Conservation (phyloP, 2,113 vertebrate genomes). For the Gymnorhina tibicen region DNA sequence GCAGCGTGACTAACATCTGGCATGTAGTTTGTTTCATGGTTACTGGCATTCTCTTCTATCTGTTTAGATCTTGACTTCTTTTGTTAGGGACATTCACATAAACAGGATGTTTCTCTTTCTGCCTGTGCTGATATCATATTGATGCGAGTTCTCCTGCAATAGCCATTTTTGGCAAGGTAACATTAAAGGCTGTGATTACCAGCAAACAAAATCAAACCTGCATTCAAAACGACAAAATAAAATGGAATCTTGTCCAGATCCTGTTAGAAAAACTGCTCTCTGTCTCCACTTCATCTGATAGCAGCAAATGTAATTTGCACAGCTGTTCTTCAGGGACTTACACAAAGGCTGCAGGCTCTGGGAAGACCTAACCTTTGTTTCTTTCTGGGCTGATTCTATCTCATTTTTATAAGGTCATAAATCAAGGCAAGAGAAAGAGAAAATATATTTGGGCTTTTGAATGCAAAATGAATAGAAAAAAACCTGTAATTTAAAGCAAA, state of each 20-base stretch:
- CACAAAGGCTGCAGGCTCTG: slow-evolving; percentile 49
- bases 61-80: slow-evolving; percentile 50
- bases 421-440: neutral
- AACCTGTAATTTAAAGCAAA: slow-evolving; percentile 5
- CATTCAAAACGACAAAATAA: slow-evolving; percentile 49
- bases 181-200: slow-evolving; percentile 22
- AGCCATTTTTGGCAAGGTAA: slow-evolving; percentile 55
- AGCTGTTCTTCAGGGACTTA: slow-evolving; percentile 56
- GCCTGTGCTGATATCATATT: neutral
- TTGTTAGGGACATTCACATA: slow-evolving; percentile 48
- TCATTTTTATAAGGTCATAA: slow-evolving; percentile 51
- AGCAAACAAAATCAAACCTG: slow-evolving; percentile 54
- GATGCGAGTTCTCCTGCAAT: neutral
- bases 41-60: slow-evolving; percentile 40
- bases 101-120: slow-evolving; percentile 62
- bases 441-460: slow-evolving; percentile 54
- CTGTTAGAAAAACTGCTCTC: slow-evolving; percentile 35
- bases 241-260: slow-evolving; percentile 56
- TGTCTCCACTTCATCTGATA: slow-evolving; percentile 36
- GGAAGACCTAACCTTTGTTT: slow-evolving; percentile 53
- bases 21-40: slow-evolving; percentile 1
- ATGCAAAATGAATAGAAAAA: slow-evolving; percentile 11
- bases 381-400: slow-evolving; percentile 32
- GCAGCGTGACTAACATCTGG: slow-evolving; percentile 38
- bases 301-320: slow-evolving; percentile 68